phyloP scores from a whole-genome alignment of 2,113 vertebrate genomes.

The Trichechus manatus region DNA sequence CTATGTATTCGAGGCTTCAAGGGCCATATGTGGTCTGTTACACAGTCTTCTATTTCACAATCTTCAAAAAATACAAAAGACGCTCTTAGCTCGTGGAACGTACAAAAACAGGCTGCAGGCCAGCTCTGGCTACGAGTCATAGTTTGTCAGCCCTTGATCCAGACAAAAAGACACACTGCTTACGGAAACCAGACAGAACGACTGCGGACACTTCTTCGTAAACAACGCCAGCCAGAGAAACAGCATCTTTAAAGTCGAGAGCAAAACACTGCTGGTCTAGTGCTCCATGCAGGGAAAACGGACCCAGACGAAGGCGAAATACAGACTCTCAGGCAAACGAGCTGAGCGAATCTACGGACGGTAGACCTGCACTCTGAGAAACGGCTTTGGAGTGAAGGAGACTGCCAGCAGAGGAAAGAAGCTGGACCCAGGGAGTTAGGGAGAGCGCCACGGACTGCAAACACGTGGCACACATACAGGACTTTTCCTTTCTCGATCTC shows the following conservation, averaged over 20 bases:
- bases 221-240: fast-evolving
- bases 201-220: background rate
- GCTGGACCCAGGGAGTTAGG: fast-evolving
- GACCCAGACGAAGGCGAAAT: background rate
- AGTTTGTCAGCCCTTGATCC: too few species aligned
- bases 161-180: fast-evolving
- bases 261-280: fast-evolving
- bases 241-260: fast-evolving
- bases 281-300: background rate
- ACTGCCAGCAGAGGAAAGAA: background rate
- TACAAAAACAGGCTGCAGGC: too few species aligned
- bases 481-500: too few species aligned
- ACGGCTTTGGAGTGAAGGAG: background rate
- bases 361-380: background rate
- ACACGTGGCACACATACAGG: fast-evolving
- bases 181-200: background rate
- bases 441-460: fast-evolving
- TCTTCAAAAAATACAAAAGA: background rate
- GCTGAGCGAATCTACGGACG: background rate
- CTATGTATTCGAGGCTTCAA: fast-evolving
- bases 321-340: background rate
- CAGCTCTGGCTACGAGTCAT: too few species aligned
- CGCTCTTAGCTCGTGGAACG: background rate
- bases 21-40: fast-evolving
- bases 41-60: fast-evolving